Evolutionary conservation across 2,113 vertebrate species (phyloP), one percentile per base, ranked within the genome.

Genomic region (Lophochroa leadbeateri): DNA sequence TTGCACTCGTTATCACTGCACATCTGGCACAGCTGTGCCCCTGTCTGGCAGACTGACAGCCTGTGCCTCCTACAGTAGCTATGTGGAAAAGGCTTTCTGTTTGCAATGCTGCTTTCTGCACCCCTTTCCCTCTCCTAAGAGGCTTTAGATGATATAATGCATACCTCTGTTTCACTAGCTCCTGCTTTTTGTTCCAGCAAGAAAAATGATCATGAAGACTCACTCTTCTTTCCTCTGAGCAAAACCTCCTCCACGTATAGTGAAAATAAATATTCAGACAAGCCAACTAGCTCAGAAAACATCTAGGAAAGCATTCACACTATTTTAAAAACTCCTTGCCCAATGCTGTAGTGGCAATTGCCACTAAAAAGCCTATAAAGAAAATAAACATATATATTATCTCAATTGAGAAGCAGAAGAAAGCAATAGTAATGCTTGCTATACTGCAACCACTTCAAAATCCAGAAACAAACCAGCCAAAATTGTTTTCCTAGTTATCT

Each of bases 21-120:
- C 81, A 74, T 72, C 83, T 95, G 83, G 65, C 25, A 60, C 78
- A 96, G 87, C 91, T 97, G 89, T 80, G 79, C 52, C 55, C 44
- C 63, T 69, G 69, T 65, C 58, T 74, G 83, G 24, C 68, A 86
- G 76, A 55, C 17, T 0, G 0, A 46, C 55, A 82, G 86, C 8
- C 46, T 61, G 28, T 77, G 55, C 41, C 20, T 93, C 49, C 58
- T 86, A 49, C n/a, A 52, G 60, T 39, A 80, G 60, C 39, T 63
- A 29, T 0, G 2, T 46, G 67, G 80, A 61, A 87, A 70, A 79
- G 64, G 49, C 67, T 46, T 87, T 72, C 84, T 90, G 53, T 78
- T 83, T 55, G 29, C 17, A 44, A 5, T 39, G 17, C 43, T 67
- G 46, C 77, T 43, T 93, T 82, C 70, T 91, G 83, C 50, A 78